Evolutionary conservation across 2,888 invertebrate genomes (phyloP).

Genomic region (Xestia c-nigrum): DNA sequence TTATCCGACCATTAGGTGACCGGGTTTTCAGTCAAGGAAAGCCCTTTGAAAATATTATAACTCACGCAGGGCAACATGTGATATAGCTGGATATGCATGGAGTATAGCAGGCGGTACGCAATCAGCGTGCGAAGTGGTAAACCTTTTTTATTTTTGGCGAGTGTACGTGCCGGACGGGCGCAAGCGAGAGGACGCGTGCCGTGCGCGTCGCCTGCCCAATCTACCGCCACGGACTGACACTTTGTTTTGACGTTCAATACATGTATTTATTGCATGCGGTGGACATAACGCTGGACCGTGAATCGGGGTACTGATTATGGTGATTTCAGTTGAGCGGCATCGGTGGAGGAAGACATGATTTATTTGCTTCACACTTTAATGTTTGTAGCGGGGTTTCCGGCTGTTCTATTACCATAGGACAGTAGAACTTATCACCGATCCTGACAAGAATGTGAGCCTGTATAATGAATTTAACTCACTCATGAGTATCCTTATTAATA

Average conservation of each 20-base stretch:
- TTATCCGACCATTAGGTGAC: constrained; percentile 63
- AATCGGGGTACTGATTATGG: constrained; percentile 22
- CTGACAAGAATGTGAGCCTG: background rate
- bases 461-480: background rate
- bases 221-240: constrained; percentile 20
- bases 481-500: background rate
- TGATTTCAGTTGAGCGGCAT: background rate
- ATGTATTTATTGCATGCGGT: constrained; percentile 38
- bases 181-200: constrained; percentile 38
- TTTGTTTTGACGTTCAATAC: constrained; percentile 52
- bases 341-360: background rate
- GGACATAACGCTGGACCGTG: constrained; percentile 9
- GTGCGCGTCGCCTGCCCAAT: constrained; percentile 28
- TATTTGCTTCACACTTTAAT: background rate
- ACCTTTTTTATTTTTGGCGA: constrained; percentile 66
- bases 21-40: constrained; percentile 59
- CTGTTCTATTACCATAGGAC: background rate
- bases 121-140: constrained; percentile 64
- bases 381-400: background rate
- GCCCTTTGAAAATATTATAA: constrained; percentile 63
- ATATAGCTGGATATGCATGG: constrained; percentile 50
- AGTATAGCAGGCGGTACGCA: constrained; percentile 52
- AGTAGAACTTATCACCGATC: background rate
- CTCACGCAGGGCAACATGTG: constrained; percentile 40
- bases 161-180: constrained; percentile 60